Evolutionary conservation across 1,140 invertebrate species (phyloP).

Genomic region (Procambarus clarkii): DNA sequence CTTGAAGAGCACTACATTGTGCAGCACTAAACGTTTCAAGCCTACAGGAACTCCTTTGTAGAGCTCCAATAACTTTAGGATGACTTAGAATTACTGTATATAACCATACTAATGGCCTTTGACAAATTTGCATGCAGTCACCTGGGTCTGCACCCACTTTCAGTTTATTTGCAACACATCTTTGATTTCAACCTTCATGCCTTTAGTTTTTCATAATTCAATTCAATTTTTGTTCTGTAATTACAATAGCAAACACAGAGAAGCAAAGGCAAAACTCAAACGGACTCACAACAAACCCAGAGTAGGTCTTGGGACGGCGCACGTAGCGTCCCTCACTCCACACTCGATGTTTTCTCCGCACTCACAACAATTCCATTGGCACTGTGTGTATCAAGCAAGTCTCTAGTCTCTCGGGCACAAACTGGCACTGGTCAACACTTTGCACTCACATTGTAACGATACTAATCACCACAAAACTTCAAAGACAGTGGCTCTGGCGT

Average conservation of each 20-base stretch:
- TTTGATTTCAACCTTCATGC: not conserved
- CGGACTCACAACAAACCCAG: conserved; percentile 41
- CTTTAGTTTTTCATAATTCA: not conserved
- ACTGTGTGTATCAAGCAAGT: conserved; percentile 1
- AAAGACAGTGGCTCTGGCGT: conserved; percentile 49
- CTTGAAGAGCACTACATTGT: not conserved
- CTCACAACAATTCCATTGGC: conserved; percentile 10
- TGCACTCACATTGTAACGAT: conserved; percentile 29
- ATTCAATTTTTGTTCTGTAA: not conserved
- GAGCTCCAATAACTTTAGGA: not conserved
- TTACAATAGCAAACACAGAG: not conserved
- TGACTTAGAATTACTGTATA: conserved; percentile 4
- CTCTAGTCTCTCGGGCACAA: conserved; percentile 40
- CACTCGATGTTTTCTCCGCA: conserved; percentile 41
- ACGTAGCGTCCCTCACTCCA: conserved; percentile 46
- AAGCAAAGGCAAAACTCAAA: conserved; percentile 6
- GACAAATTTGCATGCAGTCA: conserved; percentile 39
- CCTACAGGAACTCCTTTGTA: not conserved
- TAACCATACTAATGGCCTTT: conserved; percentile 37
- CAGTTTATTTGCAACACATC: not conserved
- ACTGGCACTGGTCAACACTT: not conserved
- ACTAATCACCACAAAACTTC: conserved; percentile 62
- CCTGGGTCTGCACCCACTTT: conserved; percentile 13
- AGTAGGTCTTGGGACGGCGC: conserved; percentile 41
- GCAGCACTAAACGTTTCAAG: not conserved